Base-by-base conservation (phyloP, 2,888 invertebrate species). In the Spatulosminthurus flaviceps region DNA sequence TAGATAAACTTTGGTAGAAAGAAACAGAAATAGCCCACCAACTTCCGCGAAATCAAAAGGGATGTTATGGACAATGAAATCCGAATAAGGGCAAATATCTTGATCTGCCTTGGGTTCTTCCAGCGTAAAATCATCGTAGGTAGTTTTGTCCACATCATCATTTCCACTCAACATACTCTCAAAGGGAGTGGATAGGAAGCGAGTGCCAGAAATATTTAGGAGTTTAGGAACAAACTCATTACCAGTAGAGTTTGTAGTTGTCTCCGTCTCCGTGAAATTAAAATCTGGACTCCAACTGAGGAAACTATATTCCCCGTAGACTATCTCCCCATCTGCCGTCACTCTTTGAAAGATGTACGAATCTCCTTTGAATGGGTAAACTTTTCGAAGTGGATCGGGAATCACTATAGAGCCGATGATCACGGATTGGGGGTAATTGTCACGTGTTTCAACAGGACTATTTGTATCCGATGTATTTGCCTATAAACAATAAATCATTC, bases 31-130 rank as follows among this genome's bases (percentile, higher is more conserved):
- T 21, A 4, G 16, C 51, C 1, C 16, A 51, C 51, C 51, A 51
- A 83, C 82, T 80, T 84, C 84, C 4, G 82, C 84, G 51, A 80
- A 84, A 66, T 84, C 83, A 19, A 84, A 79, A 0, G 81, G 41
- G 1, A 66, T 79, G 28, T 80, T 69, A 42, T 75, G 66, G 1
- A 84, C 67, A 1, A 61, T 21, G 74, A 84, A 84, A 24, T 77
- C 77, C 4, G 79, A 34, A 77, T 81, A 84, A 0, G 84, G 83
- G 64, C 84, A 84, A 22, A 81, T 79, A 1, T 79, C 78, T 0
- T 70, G 72, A 13, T 67, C 75, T 0, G 34, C 34, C 0, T 22
- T 60, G 0, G 67, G 29, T n/a, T 41, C n/a, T 21, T 29, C 43
- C 0, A 9, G 9, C 2, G 0, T 11, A 24, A 29, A 4, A 2